Conservation (phyloP, 2,797 vertebrate species). For the Sebastes cheni region DNA sequence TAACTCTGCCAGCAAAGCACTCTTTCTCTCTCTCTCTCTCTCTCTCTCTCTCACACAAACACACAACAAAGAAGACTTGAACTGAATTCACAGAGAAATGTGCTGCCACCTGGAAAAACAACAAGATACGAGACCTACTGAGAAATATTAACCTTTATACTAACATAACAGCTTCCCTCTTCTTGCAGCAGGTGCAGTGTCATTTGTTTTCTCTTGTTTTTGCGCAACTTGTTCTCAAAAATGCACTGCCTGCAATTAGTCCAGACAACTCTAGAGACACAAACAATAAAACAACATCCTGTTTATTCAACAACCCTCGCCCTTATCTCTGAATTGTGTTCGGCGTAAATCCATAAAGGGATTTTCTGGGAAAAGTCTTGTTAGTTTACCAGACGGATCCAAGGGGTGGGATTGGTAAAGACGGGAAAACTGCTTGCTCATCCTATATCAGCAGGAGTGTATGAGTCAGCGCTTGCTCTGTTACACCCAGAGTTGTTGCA, state of each 20-base stretch:
- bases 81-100: conserved; percentile 4
- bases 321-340: conserved; percentile 9
- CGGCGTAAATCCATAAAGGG: neutral
- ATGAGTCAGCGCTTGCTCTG: conserved; percentile 87
- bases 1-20: neutral
- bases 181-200: neutral
- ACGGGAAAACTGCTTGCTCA: conserved; percentile 87
- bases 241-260: neutral
- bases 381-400: conserved; percentile 44
- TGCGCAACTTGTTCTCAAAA: neutral
- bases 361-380: conserved; percentile 40
- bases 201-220: neutral
- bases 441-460: conserved; percentile 86
- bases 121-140: neutral
- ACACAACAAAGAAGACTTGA: neutral
- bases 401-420: conserved; percentile 57
- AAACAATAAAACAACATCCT: conserved; percentile 7
- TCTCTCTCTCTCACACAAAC: neutral
- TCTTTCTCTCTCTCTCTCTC: neutral
- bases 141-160: conserved; percentile 1
- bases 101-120: neutral
- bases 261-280: neutral
- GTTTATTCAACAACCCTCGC: neutral
- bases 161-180: neutral
- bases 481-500: conserved; percentile 75